Evolutionary conservation across 2,797 vertebrate genomes (phyloP).

Genomic region (Lepus oiostolus): DNA sequence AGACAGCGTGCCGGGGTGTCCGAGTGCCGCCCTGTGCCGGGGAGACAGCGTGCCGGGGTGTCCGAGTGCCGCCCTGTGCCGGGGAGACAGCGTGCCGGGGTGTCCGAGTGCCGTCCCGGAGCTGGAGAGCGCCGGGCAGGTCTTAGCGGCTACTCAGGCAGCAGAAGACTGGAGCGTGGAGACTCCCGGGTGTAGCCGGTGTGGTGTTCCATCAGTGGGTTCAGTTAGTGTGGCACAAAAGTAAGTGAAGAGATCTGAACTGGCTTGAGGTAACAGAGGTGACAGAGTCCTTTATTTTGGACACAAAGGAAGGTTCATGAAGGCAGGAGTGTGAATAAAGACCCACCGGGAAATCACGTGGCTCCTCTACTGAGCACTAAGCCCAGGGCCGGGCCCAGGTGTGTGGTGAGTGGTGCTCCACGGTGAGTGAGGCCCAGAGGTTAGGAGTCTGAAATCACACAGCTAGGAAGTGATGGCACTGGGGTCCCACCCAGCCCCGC

Average conservation of each 20-base stretch:
- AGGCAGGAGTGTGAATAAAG: neutral
- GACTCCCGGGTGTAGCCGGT: neutral
- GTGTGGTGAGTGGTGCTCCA: neutral
- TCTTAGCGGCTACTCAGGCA: neutral
- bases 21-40: no score
- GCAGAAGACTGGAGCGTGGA: neutral
- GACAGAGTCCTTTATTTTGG: neutral
- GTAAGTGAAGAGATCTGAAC: neutral
- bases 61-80: no score
- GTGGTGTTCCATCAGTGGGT: no score
- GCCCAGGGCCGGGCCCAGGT: neutral
- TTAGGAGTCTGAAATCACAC: neutral
- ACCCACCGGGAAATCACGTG: neutral
- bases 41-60: no score
- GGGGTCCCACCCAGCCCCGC: neutral
- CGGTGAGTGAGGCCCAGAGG: neutral
- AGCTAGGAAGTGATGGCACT: neutral
- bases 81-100: no score
- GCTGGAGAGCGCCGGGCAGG: neutral
- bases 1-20: no score
- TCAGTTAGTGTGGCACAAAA: neutral
- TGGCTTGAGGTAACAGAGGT: neutral
- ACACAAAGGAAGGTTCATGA: neutral
- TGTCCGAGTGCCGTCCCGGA: neutral
- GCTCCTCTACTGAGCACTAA: neutral